A percentile compares a stretch with the other conserved stretches of the same genome.
Conservation (phyloP, 2,888 invertebrate genomes). For the Harpagoxenus sublaevis region DNA sequence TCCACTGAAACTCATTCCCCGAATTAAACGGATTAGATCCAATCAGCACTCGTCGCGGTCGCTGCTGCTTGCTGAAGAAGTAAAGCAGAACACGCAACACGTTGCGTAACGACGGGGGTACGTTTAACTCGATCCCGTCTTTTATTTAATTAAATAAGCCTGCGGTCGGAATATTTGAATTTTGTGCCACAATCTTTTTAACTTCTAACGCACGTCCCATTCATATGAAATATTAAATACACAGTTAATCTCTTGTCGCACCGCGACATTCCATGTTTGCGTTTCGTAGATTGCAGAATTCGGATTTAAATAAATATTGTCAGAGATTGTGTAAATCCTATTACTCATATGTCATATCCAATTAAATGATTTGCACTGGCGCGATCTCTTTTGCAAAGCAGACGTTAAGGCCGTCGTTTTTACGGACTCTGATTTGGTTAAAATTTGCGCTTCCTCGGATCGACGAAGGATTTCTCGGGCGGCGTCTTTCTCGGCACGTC, state of each 20-base stretch:
- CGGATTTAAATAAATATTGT: background rate
- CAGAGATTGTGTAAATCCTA: background rate
- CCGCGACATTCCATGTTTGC: background rate
- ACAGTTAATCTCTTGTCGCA: background rate
- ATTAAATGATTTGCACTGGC: background rate
- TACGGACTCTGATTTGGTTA: constrained; percentile 57
- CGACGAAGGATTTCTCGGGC: constrained; percentile 57
- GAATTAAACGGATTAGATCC: constrained; percentile 84
- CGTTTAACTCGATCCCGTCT: constrained; percentile 66
- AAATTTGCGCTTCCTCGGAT: constrained; percentile 41
- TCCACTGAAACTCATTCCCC: constrained; percentile 84
- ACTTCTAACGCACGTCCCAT: too few relatives aligned
- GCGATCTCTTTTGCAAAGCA: background rate
- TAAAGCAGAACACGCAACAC: constrained; percentile 58
- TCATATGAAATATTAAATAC: background rate
- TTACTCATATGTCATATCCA: background rate
- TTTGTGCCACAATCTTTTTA: background rate
- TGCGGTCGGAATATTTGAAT: constrained; percentile 14
- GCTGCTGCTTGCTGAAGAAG: constrained; percentile 44
- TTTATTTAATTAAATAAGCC: constrained; percentile 70
- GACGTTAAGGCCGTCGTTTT: constrained; percentile 43
- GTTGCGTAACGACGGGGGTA: constrained; percentile 53
- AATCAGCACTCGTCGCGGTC: constrained; percentile 79
- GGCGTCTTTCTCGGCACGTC: constrained; percentile 47
- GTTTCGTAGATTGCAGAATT: background rate